These are phyloP conservation scores for Chionis minor DNA, from an alignment of 2,113 vertebrate species.

Conservation along the genomic window DNA sequence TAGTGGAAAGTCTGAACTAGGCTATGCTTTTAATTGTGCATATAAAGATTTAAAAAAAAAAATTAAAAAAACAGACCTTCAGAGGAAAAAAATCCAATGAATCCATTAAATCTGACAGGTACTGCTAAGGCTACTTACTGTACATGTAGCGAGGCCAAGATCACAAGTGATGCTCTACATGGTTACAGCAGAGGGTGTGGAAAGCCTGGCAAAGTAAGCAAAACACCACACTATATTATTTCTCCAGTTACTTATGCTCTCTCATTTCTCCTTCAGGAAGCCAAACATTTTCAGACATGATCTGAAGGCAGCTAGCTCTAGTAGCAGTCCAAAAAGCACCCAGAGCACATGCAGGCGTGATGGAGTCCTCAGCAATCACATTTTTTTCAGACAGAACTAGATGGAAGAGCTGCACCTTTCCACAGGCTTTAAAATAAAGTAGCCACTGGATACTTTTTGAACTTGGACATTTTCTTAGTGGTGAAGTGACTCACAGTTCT, in stretches of 20 bases:
- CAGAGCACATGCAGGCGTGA: fast-evolving
- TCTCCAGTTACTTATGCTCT: not conserved
- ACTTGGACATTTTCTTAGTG: not conserved
- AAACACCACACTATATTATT: not conserved
- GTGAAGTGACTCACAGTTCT: not conserved
- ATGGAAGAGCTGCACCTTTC: not conserved
- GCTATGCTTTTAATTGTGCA: not conserved
- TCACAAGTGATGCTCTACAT: not conserved
- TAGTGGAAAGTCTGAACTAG: not conserved
- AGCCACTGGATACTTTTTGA: not conserved
- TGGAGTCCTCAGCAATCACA: not conserved
- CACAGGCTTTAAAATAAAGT: not conserved
- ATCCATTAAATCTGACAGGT: not conserved
- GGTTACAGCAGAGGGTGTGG: not conserved
- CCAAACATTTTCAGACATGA: not conserved
- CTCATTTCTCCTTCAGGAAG: not conserved
- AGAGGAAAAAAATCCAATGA: not conserved
- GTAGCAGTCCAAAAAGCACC: not conserved
- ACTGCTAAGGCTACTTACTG: not conserved
- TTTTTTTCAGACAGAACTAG: not conserved
- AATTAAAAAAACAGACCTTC: not conserved
- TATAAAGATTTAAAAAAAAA: not conserved
- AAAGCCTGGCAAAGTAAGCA: not conserved
- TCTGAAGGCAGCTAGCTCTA: not conserved
- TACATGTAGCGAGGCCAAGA: fast-evolving